A percentile compares a stretch with the other conserved stretches of the same genome.
Conservation (phyloP, 2,113 vertebrate species). For the Centropus unirufus region DNA sequence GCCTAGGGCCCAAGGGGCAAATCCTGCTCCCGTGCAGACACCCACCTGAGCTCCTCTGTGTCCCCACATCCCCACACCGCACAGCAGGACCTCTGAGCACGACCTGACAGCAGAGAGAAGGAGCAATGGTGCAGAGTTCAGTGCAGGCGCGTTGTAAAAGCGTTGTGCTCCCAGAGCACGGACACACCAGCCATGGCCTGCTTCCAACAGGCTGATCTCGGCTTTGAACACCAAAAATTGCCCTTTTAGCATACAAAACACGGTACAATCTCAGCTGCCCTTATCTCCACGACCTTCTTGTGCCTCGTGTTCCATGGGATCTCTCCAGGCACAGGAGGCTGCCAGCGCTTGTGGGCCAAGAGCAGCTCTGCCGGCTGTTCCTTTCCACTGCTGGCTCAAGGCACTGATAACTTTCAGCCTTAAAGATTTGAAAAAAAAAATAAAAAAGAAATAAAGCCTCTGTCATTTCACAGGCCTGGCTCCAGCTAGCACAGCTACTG, state of each 20-base stretch:
- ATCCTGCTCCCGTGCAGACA: background rate
- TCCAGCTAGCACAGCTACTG: background rate
- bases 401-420: background rate
- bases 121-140: no score
- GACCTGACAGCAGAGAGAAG: background rate
- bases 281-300: background rate
- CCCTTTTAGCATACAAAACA: background rate
- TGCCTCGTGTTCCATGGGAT: background rate
- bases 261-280: accelerated
- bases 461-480: background rate
- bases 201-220: accelerated
- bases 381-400: background rate
- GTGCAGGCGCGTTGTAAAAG: accelerated
- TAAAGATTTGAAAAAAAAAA: background rate
- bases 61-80: accelerated
- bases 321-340: background rate
- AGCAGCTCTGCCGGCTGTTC: background rate
- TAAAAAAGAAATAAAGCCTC: background rate
- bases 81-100: background rate
- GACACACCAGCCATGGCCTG: accelerated
- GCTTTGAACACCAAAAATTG: background rate
- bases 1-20: background rate
- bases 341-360: background rate
- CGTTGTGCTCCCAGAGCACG: accelerated
- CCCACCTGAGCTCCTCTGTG: background rate